A percentile compares a stretch with the other conserved stretches of the same genome.
These are phyloP conservation scores for Gonatopus flavifemur DNA, from an alignment of 1,140 invertebrate genomes.

Conservation along the genomic window DNA sequence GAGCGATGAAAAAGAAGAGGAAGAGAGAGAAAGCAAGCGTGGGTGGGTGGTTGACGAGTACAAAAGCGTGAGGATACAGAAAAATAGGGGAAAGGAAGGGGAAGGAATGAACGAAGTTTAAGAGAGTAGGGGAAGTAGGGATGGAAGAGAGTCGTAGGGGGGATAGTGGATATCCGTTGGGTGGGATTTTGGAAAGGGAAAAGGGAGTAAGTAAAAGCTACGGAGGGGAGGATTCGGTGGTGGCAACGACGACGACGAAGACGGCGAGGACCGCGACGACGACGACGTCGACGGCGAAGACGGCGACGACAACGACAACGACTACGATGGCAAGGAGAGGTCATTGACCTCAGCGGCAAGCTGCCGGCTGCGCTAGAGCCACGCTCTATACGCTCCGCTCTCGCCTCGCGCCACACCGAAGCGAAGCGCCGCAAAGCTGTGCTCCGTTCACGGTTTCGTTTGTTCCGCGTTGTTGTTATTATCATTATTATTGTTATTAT, in stretches of 20 bases:
- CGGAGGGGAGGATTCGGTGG: neutral
- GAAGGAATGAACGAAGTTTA: no score
- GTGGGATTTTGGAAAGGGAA: neutral
- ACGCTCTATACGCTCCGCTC: constrained; percentile 17
- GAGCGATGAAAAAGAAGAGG: neutral
- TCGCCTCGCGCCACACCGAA: no score
- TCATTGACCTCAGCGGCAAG: constrained; percentile 57
- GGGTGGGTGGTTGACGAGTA: no score
- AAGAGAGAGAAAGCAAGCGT: neutral
- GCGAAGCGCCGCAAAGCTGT: no score
- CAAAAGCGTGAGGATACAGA: no score
- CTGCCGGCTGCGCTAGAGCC: constrained; percentile 56
- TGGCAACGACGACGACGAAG: neutral
- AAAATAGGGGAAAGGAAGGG: no score
- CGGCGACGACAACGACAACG: constrained; percentile 20
- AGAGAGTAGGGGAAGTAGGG: no score
- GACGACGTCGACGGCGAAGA: constrained; percentile 9
- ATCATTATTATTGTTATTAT: no score
- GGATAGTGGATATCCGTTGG: neutral
- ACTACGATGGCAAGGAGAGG: constrained; percentile 52
- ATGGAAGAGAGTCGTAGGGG: no score
- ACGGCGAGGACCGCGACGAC: constrained; percentile 5
- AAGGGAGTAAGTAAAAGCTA: neutral
- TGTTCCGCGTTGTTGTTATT: no score
- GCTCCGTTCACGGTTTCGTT: no score